These are phyloP conservation scores for Cottoperca gobio DNA, from an alignment of 2,797 vertebrate genomes.

Conservation along the genomic window DNA sequence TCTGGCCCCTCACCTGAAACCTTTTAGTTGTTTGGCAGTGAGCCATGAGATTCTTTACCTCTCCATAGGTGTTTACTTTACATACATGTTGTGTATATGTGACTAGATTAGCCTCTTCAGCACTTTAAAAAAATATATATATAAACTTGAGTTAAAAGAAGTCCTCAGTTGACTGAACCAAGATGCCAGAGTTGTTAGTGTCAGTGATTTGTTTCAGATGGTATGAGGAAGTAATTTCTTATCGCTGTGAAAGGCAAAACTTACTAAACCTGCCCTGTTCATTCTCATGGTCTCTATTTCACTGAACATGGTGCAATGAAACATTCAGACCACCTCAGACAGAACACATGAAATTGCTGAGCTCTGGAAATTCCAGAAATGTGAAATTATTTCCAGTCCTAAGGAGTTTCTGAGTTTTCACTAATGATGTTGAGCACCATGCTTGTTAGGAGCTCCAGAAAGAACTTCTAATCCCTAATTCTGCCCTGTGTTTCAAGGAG, in stretches of 20 bases:
- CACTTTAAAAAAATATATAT: too few species aligned
- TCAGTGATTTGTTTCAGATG: constrained; percentile 43
- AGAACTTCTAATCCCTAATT: constrained; percentile 70
- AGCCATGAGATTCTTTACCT: constrained; percentile 41
- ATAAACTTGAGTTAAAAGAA: constrained; percentile 23
- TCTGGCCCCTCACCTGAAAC: constrained; percentile 53
- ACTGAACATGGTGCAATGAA: constrained; percentile 12
- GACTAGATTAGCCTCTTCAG: constrained; percentile 30
- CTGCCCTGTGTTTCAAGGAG: constrained; percentile 65
- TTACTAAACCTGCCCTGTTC: constrained; percentile 25
- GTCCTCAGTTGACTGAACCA: constrained; percentile 5
- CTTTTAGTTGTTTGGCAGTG: constrained; percentile 63
- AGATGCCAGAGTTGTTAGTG: constrained; percentile 12
- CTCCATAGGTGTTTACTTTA: constrained; percentile 41
- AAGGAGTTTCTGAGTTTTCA: constrained; percentile 27
- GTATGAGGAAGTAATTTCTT: constrained; percentile 58
- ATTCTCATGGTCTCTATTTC: constrained; percentile 30
- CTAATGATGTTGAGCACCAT: constrained; percentile 59
- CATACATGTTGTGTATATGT: constrained; percentile 29
- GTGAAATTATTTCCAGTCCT: constrained; percentile 33
- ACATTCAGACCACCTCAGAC: constrained; percentile 22
- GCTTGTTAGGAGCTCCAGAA: constrained; percentile 54
- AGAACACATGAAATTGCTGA: constrained; percentile 32
- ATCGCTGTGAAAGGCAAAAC: constrained; percentile 26
- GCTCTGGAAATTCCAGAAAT: constrained; percentile 50